These are phyloP conservation scores for Pollicipes pollicipes DNA, from an alignment of 1,140 invertebrate species.

Conservation along the genomic window DNA sequence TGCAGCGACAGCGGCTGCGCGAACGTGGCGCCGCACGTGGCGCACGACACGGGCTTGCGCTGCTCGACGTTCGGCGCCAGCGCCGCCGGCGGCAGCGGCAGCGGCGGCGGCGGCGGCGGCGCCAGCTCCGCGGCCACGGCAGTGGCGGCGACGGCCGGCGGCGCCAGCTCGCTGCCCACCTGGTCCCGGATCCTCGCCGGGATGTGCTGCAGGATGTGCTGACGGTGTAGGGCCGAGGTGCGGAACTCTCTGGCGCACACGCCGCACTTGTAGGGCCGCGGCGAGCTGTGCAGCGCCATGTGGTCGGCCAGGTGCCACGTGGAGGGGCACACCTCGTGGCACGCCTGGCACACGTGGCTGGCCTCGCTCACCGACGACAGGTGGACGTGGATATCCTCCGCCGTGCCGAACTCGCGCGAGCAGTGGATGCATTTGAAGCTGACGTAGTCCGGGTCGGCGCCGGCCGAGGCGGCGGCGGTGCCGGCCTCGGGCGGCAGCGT, in stretches of 20 bases:
- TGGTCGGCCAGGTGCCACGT: constrained; percentile 17
- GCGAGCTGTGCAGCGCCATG: constrained; percentile 15
- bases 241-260: constrained; percentile 13
- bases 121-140: neutral
- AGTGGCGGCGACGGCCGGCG: neutral
- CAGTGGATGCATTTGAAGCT: constrained; percentile 29
- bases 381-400: constrained; percentile 28
- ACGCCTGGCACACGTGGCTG: constrained; percentile 47
- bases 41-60: constrained; percentile 49
- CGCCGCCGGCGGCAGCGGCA: neutral
- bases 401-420: constrained; percentile 30
- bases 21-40: constrained; percentile 63
- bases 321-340: constrained; percentile 49
- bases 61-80: too few relatives aligned
- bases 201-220: neutral
- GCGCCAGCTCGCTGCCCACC: neutral
- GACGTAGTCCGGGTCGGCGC: neutral
- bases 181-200: neutral
- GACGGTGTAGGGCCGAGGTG: neutral
- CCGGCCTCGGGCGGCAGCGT: neutral
- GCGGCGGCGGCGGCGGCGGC: neutral
- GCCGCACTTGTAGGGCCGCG: constrained; percentile 16
- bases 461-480: neutral
- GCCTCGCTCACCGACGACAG: constrained; percentile 30
- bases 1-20: constrained; percentile 37